Base-by-base conservation (phyloP, 2,888 invertebrate species). In the Plebejus argus region DNA sequence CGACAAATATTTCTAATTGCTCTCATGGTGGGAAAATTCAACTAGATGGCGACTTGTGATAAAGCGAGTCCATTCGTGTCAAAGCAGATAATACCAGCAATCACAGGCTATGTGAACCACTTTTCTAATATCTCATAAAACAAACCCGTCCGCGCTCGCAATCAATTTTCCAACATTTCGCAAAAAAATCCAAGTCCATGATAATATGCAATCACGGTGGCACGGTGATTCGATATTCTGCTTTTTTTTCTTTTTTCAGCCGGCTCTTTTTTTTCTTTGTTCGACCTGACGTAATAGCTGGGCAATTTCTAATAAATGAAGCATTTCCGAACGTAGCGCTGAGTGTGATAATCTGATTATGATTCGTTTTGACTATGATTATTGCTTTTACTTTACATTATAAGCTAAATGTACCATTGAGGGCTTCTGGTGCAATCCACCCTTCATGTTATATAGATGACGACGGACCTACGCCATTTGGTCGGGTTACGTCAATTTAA, bases 171-270 rank as follows among this genome's bases (percentile, higher is more conserved):
- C 35, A 39, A 39, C 35, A 39, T 39, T 71, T 39, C n/a, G 20
- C 20, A 39, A 39, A 20, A 70, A 70, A 71, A 39, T 10, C 39
- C 71, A 39, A 71, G 71, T 71, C 39, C 39, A 20, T 71, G 71
- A 71, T 71, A 66, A 66, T 66, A 71, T 39, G 71, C 71, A 71
- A 71, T 71, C 39, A 71, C 71, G 35, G n/a, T 39, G 39, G 71
- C 35, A 71, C 35, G 71, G 71, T 35, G 39, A 71, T 71, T 71
- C 35, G 35, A 20, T 39, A 71, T 71, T 39, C 35, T n/a, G n/a
- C 8, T 71, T 71, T 71, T 70, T 70, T 71, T 39, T 39, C 10
- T n/a, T 4, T 39, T 71, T 39, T 66, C 28, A 66, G 33, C 4
- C 15, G 10, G 15, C 0, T 33, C 28, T 70, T 71, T 39, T 70